Percentiles rank a stretch among this genome's conserved stretches.
These are phyloP conservation scores for Mungos mungo DNA, from an alignment of 2,113 vertebrate genomes.

Conservation along the genomic window DNA sequence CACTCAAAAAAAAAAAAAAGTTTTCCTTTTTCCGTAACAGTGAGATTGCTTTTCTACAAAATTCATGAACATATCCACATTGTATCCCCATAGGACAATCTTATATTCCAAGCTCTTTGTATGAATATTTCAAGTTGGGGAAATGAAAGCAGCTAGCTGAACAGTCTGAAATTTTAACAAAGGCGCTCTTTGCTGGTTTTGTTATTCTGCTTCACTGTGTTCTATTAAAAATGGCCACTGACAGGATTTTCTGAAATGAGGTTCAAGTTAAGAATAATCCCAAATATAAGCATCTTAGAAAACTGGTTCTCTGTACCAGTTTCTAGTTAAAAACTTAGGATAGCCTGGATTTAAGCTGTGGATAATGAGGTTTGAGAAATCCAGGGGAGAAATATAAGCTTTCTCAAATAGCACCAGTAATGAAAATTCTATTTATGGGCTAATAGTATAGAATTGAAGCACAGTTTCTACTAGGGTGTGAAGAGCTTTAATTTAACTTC, in stretches of 20 bases:
- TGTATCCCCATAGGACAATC: background rate
- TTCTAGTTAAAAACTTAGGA: background rate
- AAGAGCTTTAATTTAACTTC: conserved; percentile 39
- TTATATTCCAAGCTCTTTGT: background rate
- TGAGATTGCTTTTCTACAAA: background rate
- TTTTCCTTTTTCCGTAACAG: background rate
- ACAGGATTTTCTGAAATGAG: conserved; percentile 55
- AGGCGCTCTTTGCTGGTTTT: background rate
- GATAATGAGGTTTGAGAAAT: conserved; percentile 47
- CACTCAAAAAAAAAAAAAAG: background rate
- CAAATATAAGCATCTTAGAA: background rate
- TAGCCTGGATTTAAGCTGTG: conserved; percentile 32
- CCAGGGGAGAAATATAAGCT: conserved; percentile 43
- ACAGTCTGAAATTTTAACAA: conserved; percentile 49
- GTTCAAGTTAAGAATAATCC: conserved; percentile 55
- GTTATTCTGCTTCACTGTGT: background rate
- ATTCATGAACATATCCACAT: background rate
- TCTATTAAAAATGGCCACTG: background rate
- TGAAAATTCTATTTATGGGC: conserved; percentile 41
- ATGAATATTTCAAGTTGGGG: background rate
- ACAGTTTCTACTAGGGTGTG: background rate
- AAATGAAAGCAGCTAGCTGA: background rate
- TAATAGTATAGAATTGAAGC: background rate
- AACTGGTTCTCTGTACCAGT: background rate
- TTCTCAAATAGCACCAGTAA: conserved; percentile 27